Percentiles rank a stretch among this genome's conserved stretches.
Evolutionary conservation across 2,888 invertebrate genomes (phyloP).

Genomic region (Conus canariensis): DNA sequence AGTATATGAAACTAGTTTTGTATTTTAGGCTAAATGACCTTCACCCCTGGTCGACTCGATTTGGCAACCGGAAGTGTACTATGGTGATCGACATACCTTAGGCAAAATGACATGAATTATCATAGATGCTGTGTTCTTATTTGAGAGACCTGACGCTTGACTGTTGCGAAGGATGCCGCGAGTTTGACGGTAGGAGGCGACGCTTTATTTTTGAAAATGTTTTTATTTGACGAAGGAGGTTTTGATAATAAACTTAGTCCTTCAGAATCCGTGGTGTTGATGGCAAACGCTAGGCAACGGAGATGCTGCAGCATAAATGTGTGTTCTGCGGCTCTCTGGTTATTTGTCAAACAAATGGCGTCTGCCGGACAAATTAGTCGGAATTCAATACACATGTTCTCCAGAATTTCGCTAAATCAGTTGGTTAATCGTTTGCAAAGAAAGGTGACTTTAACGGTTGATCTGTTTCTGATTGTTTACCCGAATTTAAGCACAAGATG

Average conservation of each 20-base stretch:
- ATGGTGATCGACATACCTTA: conserved; percentile 54
- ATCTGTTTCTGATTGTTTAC: too few species aligned
- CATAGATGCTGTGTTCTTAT: conserved; percentile 35
- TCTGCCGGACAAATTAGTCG: conserved; percentile 15
- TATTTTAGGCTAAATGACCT: not conserved
- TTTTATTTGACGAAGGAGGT: not conserved
- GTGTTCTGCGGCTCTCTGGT: not conserved
- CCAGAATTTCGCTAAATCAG: not conserved
- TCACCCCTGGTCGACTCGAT: conserved; percentile 46
- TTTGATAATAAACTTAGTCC: not conserved
- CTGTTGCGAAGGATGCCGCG: conserved; percentile 7
- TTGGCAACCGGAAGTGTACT: conserved; percentile 54
- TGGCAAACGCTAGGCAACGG: conserved; percentile 38
- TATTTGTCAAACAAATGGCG: conserved; percentile 31
- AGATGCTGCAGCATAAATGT: not conserved
- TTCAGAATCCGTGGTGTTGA: not conserved
- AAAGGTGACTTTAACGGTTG: not conserved
- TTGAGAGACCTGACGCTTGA: not conserved
- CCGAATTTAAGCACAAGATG: too few species aligned
- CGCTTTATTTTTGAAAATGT: not conserved
- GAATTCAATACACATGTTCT: not conserved
- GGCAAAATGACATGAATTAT: conserved; percentile 53
- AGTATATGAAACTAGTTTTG: too few species aligned
- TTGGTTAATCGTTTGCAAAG: not conserved
- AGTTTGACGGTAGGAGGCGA: conserved; percentile 21